Evolutionary conservation across 2,797 vertebrate species (phyloP).

Genomic region (Peromyscus aztecus): DNA sequence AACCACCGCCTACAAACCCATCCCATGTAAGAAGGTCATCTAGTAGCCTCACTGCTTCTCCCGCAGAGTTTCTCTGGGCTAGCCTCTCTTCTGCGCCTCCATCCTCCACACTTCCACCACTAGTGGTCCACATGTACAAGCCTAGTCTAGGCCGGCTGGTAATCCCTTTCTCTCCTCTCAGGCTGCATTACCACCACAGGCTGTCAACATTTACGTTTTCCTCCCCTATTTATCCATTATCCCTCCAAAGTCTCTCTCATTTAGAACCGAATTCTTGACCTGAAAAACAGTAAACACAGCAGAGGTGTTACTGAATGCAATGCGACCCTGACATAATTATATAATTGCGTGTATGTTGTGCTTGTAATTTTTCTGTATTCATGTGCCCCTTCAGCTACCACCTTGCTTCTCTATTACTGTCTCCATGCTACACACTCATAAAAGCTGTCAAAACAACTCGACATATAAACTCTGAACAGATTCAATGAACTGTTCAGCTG

Average conservation of each 20-base stretch:
- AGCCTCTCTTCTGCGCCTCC: background rate
- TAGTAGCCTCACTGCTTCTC: background rate
- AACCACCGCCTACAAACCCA: background rate
- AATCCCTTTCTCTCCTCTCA: constrained; percentile 38
- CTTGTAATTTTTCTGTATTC: constrained; percentile 66
- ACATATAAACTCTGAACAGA: constrained; percentile 70
- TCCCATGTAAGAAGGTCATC: background rate
- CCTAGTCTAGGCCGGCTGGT: background rate
- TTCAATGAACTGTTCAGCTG: constrained; percentile 78
- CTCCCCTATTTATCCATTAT: constrained; percentile 58
- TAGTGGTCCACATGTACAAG: background rate
- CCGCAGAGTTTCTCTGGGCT: background rate
- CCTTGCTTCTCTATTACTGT: constrained; percentile 71
- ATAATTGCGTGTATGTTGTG: constrained; percentile 33
- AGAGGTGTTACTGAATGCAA: constrained; percentile 55
- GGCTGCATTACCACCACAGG: constrained; percentile 20
- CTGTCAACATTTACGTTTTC: constrained; percentile 31
- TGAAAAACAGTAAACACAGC: constrained; percentile 49
- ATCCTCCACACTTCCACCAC: background rate
- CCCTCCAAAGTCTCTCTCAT: constrained; percentile 53
- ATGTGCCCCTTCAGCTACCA: constrained; percentile 54
- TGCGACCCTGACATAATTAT: constrained; percentile 42
- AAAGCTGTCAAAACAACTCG: constrained; percentile 79
- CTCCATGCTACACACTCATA: constrained; percentile 61
- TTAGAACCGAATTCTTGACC: constrained; percentile 66